Evolutionary conservation across 2,113 vertebrate genomes (phyloP), one percentile per base, ranked within the genome.

Genomic region (Syrmaticus mikado): DNA sequence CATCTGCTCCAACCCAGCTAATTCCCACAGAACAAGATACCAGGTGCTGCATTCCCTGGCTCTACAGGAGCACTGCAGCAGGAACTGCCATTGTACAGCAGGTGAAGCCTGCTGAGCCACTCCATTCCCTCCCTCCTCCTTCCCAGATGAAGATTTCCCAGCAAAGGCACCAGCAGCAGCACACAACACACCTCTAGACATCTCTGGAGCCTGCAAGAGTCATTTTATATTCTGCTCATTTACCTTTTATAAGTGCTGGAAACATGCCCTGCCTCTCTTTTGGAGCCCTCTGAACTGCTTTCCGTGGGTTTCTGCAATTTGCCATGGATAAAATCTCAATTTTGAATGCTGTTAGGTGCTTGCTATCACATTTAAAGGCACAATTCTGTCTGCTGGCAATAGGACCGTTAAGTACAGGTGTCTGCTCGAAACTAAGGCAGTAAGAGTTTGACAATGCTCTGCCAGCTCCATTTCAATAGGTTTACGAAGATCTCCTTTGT

Each of bases 1-100:
- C 34, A 20, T 21, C 25, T 67, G 22, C 32, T 43, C 27, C 34
- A 50, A 28, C 15, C 25, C 13, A 5, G 22, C 21, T 71, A 22
- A 68, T n/a, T 27, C 40, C 21, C 21, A 38, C 41, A 27, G 27
- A 60, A 20, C 19, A 46, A 40, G 22, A 0, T 0, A 30, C 2
- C 30, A 61, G 53, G n/a, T 58, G 24, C 4, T 0, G 21, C 2
- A 1, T 11, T 20, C 68, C 24, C n/a, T 15, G 30, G 28, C 5
- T 28, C 28, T 48, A 36, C 40, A 36, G 2, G 9, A 53, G 11
- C 11, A 5, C 0, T 0, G 13, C 30, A 1, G 24, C 61, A 87
- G 46, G 82, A 27, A 25, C 8, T 64, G 43, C 46, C 43, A 1
- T 1, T 22, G 20, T 28, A 60, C 66, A 60, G 41, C 24, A 53